These are phyloP conservation scores for Leucoraja erinaceus DNA, from an alignment of 2,113 vertebrate genomes.

Conservation along the genomic window DNA sequence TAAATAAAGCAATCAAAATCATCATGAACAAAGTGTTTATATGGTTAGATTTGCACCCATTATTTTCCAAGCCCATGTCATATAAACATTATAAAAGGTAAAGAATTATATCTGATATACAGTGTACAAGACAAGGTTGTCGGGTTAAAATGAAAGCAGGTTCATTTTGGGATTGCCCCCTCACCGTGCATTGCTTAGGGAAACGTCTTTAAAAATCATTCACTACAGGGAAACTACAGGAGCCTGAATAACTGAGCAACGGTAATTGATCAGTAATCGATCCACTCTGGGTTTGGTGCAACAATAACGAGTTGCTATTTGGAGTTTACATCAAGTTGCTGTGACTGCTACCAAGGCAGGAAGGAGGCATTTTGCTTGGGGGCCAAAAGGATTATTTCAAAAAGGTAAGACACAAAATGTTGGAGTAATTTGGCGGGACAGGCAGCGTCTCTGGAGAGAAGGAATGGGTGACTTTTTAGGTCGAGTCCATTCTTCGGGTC, in stretches of 20 bases:
- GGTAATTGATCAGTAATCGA: neutral
- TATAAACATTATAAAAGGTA: conserved; percentile 4
- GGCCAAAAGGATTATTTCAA: neutral
- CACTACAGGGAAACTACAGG: neutral
- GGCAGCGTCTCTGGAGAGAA: too few species aligned
- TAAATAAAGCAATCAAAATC: neutral
- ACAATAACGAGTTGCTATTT: neutral
- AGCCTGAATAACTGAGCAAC: neutral
- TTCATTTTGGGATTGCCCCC: neutral
- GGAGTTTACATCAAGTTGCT: neutral
- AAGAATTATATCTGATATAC: neutral
- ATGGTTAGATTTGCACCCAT: neutral
- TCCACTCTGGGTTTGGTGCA: neutral
- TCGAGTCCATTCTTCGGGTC: too few species aligned
- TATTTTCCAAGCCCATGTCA: neutral
- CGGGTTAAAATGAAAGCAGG: neutral
- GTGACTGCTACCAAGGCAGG: neutral
- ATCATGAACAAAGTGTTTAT: neutral
- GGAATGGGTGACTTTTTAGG: too few species aligned
- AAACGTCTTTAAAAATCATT: neutral
- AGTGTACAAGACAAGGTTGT: neutral
- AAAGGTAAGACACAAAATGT: too few species aligned
- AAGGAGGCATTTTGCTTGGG: neutral
- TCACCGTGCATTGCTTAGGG: neutral
- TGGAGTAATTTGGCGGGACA: too few species aligned